phyloP scores from a whole-genome alignment of 2,113 vertebrate genomes.

The Pyrgilauda ruficollis region DNA sequence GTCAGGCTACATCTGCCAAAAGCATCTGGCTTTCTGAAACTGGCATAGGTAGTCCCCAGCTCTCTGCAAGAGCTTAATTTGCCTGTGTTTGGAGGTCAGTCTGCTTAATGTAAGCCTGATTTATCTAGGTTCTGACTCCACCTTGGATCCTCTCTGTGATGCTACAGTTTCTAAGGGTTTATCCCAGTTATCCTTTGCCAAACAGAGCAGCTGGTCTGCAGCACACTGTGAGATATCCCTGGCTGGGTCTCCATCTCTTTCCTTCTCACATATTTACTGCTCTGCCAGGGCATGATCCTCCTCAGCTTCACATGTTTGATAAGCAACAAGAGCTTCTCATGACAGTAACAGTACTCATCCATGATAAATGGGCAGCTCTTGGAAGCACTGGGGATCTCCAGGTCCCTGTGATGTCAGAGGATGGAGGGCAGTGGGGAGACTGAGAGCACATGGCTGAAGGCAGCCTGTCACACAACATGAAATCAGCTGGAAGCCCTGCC shows the following conservation, averaged over 20 bases:
- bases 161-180: background rate
- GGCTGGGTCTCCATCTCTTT: background rate
- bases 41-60: background rate
- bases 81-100: background rate
- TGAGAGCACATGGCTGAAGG: background rate
- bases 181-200: background rate
- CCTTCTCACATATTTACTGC: background rate
- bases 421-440: background rate
- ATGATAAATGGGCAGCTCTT: background rate
- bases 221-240: background rate
- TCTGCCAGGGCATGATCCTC: background rate
- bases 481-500: background rate
- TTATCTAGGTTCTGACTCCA: background rate
- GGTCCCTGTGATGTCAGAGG: background rate
- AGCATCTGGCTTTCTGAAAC: background rate
- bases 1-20: background rate
- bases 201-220: background rate
- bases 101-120: background rate
- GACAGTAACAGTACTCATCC: background rate
- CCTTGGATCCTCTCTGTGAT: background rate
- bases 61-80: background rate
- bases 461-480: accelerated
- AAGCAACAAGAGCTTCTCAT: background rate
- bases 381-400: background rate
- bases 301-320: background rate